Evolutionary conservation across 2,888 invertebrate species (phyloP).

Genomic region (Callyntrura sp.): DNA sequence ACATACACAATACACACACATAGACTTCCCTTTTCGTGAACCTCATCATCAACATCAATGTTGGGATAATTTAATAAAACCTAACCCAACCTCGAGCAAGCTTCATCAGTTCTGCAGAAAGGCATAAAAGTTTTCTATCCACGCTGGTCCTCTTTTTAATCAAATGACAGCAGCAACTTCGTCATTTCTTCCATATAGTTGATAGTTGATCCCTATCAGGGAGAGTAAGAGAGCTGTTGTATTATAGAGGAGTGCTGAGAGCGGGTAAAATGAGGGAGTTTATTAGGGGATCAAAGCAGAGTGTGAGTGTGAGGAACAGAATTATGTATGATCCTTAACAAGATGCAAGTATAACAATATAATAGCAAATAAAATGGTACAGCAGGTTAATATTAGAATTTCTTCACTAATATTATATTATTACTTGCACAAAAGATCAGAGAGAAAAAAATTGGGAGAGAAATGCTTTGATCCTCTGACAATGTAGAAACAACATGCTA

Average conservation of each 20-base stretch:
- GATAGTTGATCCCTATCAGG: background rate
- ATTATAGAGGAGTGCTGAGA: background rate
- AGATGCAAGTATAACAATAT: slow-evolving; percentile 31
- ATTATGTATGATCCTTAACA: background rate
- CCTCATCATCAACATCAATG: background rate
- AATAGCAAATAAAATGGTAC: background rate
- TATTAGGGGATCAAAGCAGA: slow-evolving; percentile 42
- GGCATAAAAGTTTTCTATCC: background rate
- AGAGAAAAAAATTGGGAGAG: background rate
- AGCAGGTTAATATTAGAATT: background rate
- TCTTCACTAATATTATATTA: slow-evolving; percentile 12
- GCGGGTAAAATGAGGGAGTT: slow-evolving; percentile 33
- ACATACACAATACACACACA: too few species aligned
- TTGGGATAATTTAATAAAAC: slow-evolving; percentile 44
- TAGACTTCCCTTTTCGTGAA: background rate
- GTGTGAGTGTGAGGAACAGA: too few species aligned
- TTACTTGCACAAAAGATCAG: background rate
- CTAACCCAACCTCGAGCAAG: background rate
- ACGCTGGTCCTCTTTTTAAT: slow-evolving; percentile 26
- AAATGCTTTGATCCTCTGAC: slow-evolving; percentile 37
- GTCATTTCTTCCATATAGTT: background rate
- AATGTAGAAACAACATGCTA: background rate
- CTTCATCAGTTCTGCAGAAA: background rate
- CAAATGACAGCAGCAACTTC: background rate
- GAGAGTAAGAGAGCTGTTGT: background rate